Base-by-base conservation (phyloP, 2,113 vertebrate species). In the Tinamus guttatus region DNA sequence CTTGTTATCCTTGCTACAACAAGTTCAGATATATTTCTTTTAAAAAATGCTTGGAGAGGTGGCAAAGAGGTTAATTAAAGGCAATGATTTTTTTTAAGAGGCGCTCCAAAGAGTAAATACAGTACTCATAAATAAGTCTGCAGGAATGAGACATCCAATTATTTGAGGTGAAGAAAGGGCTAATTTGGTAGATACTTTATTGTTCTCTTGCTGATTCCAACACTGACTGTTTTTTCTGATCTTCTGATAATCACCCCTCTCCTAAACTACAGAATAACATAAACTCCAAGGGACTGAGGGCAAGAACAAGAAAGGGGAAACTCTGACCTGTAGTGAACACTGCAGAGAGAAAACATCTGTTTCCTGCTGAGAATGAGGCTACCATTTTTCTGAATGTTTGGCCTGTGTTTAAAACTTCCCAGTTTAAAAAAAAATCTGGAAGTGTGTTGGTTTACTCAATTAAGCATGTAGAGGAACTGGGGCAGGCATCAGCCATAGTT, bases 1-100 rank as follows among this genome's bases (percentile, higher is more conserved):
- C 71, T 67, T 73, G 19, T 91, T 96, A 74, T 60, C 45, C 32
- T 60, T 56, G 30, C 56, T 51, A 38, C 18, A 41, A 45, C 77
- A 85, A 27, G 1, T 45, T 85, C 54, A 82, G 68, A 40, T 87
- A 58, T 4, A 81, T 25, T 56, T 96, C n/a, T 81, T 88, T 70
- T 90, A 41, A 89, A 92, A 87, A 94, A 82, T 63, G 25, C 49
- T 79, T 86, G 71, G 91, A 85, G 59, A 86, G 59, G 18, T 90
- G 73, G 63, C 86, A 51, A 62, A 77, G 49, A 87, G 28, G 25
- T 77, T 94, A 85, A 87, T 80, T 91, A 93, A 87, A 76, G 28
- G 36, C 49, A 89, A 58, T 73, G 4, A 4, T 36, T 69, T 49
- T 27, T 87, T 38, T 34, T 85, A 81, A 75, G 51, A 85, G 49